A percentile compares a stretch with the other conserved stretches of the same genome.
phyloP scores from a whole-genome alignment of 2,888 invertebrate species.

The Callyntrura guangdongensis region DNA sequence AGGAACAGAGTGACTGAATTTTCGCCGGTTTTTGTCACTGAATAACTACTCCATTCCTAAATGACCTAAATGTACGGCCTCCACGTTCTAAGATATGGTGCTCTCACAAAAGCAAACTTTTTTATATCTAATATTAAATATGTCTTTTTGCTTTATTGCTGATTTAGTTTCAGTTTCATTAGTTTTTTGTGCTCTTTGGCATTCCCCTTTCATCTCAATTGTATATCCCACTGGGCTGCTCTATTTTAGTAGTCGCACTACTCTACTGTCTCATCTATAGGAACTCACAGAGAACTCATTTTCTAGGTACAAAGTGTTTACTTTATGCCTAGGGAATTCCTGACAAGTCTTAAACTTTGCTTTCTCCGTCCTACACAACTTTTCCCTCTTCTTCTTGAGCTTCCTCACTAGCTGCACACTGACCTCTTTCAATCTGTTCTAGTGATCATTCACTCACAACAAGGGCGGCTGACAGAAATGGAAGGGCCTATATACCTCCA shows the following conservation, averaged over 20 bases:
- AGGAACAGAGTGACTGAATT: no score
- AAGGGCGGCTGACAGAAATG: conserved; percentile 58
- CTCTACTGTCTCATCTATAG: background rate
- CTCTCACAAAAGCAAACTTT: background rate
- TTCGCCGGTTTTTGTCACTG: no score
- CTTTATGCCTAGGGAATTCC: conserved; percentile 52
- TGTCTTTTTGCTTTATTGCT: conserved; percentile 5
- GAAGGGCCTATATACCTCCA: conserved; percentile 31
- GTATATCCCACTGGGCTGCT: background rate
- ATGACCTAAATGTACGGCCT: no score
- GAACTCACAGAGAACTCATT: background rate
- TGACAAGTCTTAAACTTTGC: conserved; percentile 58
- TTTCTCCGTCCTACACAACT: conserved; percentile 14
- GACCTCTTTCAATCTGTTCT: conserved; percentile 70
- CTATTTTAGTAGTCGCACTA: background rate
- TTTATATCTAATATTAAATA: background rate
- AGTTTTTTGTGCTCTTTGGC: conserved; percentile 27
- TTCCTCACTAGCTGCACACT: conserved; percentile 28
- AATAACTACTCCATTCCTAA: no score
- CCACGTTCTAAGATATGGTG: background rate
- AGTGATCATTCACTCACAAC: conserved; percentile 64
- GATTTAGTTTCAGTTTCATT: conserved; percentile 8
- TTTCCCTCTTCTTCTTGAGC: conserved; percentile 7
- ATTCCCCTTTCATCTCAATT: background rate
- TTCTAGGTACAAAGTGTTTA: conserved; percentile 44